Evolutionary conservation across 2,888 invertebrate species (phyloP).

Genomic region (Dorcus parallelipipedus): DNA sequence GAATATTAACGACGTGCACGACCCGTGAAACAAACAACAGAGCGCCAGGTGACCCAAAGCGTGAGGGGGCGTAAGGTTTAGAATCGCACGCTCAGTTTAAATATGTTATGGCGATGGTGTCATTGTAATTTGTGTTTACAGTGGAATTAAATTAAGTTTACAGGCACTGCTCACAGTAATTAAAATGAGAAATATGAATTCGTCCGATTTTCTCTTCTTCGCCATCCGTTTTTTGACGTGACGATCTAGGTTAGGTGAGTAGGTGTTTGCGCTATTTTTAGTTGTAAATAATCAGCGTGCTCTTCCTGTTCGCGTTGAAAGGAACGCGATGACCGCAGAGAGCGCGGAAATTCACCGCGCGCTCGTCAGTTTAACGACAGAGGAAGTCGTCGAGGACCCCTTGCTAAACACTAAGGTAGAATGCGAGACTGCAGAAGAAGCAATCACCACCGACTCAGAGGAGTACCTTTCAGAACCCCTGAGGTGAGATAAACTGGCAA

Average conservation of each 20-base stretch:
- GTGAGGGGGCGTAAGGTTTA: conserved; percentile 6
- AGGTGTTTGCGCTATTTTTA: background rate
- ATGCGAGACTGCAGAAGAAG: conserved; percentile 39
- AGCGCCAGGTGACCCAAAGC: too few relatives aligned
- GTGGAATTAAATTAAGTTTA: background rate
- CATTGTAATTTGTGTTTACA: conserved; percentile 5
- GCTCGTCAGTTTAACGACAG: conserved; percentile 10
- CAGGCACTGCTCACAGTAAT: too few relatives aligned
- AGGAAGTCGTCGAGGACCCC: conserved; percentile 16
- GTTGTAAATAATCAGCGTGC: too few relatives aligned
- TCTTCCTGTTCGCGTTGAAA: too few relatives aligned
- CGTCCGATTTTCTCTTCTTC: too few relatives aligned
- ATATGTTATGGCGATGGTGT: conserved; percentile 6
- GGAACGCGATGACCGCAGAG: too few relatives aligned
- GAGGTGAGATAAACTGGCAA: conserved; percentile 31
- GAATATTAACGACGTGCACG: conserved; percentile 12
- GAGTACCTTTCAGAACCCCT: conserved; percentile 44
- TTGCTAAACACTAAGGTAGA: conserved; percentile 28
- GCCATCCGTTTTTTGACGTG: too few relatives aligned
- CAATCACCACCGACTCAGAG: conserved; percentile 43
- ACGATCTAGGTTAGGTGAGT: background rate
- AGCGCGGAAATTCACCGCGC: background rate
- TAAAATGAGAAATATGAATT: too few relatives aligned
- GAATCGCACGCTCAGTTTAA: conserved; percentile 1
- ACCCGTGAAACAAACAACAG: conserved; percentile 2